phyloP scores from a whole-genome alignment of 2,797 vertebrate genomes.

The Pempheris klunzingeri region DNA sequence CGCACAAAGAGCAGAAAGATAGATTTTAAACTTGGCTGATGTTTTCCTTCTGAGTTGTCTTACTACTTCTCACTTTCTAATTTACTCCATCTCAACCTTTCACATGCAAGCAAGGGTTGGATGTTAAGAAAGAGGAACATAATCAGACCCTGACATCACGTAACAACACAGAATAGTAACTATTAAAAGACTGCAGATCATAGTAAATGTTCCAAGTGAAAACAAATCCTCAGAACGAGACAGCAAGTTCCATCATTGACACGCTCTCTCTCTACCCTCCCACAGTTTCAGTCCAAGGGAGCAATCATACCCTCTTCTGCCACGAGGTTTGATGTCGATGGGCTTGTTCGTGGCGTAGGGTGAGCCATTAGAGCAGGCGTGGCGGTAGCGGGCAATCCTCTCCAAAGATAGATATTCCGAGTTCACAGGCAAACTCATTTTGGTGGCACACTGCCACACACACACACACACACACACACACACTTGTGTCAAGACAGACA shows the following conservation, averaged over 20 bases:
- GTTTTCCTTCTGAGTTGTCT: not conserved
- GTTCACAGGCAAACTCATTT: slow-evolving; percentile 93
- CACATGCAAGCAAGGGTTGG: not conserved
- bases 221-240: slow-evolving; percentile 2
- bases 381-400: slow-evolving; percentile 90
- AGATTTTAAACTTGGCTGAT: not conserved
- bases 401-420: slow-evolving; percentile 91
- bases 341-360: slow-evolving; percentile 95
- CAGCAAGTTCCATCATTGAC: not conserved
- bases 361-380: slow-evolving; percentile 89
- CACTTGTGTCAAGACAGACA: slow-evolving; percentile 23
- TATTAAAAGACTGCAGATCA: slow-evolving; percentile 1
- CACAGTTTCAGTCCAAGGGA: slow-evolving; percentile 37
- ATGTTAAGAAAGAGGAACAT: not conserved
- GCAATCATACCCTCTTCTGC: slow-evolving; percentile 88
- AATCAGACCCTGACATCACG: not conserved
- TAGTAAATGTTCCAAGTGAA: not conserved
- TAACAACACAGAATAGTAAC: not conserved
- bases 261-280: not conserved
- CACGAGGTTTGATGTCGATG: slow-evolving; percentile 94
- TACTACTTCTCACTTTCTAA: not conserved
- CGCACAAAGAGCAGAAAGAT: slow-evolving; percentile 19
- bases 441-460: slow-evolving; percentile 17
- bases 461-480: not conserved
- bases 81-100: slow-evolving; percentile 8